phyloP scores from a whole-genome alignment of 2,888 invertebrate genomes.

The Acleris holmiana region DNA sequence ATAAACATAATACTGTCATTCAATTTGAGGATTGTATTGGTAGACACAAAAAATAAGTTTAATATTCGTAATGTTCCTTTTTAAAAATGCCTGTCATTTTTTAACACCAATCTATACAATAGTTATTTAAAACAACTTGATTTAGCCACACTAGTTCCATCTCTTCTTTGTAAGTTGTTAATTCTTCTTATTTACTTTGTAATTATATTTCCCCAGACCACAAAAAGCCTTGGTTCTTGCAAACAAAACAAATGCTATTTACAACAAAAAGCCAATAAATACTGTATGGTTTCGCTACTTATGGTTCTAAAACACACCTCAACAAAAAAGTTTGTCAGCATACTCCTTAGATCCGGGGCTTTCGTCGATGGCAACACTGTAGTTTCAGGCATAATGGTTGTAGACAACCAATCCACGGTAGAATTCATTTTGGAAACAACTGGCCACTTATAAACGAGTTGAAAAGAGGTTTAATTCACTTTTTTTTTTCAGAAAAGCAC shows the following conservation, averaged over 20 bases:
- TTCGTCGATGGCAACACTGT: conserved; percentile 46
- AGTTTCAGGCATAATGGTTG: conserved; percentile 44
- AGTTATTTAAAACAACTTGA: too few relatives aligned
- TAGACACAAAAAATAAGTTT: too few relatives aligned
- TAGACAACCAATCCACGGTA: conserved; percentile 41
- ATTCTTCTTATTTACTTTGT: neutral
- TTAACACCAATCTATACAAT: too few relatives aligned
- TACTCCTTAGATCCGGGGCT: conserved; percentile 61
- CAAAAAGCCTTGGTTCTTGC: neutral
- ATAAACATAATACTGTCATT: too few relatives aligned
- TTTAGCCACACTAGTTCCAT: too few relatives aligned
- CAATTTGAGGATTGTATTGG: too few relatives aligned
- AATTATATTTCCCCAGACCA: neutral
- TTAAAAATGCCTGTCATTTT: too few relatives aligned
- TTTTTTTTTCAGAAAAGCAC: neutral
- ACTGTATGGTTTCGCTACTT: neutral
- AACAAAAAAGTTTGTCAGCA: conserved; percentile 64
- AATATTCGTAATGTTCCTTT: too few relatives aligned
- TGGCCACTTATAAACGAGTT: too few relatives aligned
- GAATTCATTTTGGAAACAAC: conserved; percentile 49
- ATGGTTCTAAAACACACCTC: conserved; percentile 57
- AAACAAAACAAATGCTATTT: neutral
- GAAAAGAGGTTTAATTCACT: too few relatives aligned
- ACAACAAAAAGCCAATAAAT: neutral
- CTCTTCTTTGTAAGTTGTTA: neutral